A percentile compares a stretch with the other conserved stretches of the same genome.
Conservation (phyloP, 2,797 vertebrate genomes). For the Hafferia zeledoni region DNA sequence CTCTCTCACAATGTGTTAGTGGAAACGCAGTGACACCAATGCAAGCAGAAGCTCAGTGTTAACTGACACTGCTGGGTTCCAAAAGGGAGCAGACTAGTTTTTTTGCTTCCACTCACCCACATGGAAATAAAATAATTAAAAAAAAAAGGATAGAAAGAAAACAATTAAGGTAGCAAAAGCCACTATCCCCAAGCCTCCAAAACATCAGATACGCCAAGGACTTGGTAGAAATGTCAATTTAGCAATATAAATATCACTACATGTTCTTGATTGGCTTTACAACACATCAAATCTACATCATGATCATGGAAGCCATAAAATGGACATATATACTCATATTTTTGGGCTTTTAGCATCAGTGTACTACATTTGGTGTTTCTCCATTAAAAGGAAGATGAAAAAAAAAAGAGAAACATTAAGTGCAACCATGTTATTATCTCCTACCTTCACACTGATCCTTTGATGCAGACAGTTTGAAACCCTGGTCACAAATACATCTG, state of each 20-base stretch:
- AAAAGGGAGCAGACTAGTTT: not conserved
- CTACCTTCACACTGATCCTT: constrained; percentile 92
- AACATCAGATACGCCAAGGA: not conserved
- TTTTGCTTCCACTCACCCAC: not conserved
- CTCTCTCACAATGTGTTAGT: not conserved
- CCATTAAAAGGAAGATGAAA: not conserved
- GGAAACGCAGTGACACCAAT: not conserved
- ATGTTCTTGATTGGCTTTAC: not conserved
- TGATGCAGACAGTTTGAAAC: constrained; percentile 82
- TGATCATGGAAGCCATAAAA: not conserved
- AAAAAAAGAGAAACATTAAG: not conserved
- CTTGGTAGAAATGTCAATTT: not conserved
- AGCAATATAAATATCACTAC: not conserved
- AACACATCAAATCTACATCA: not conserved
- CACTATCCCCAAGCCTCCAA: not conserved
- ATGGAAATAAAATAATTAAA: not conserved
- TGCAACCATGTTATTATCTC: not conserved
- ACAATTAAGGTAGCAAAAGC: not conserved
- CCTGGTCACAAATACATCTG: constrained; percentile 85
- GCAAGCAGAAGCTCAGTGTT: not conserved
- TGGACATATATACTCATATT: not conserved
- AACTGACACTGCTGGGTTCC: not conserved
- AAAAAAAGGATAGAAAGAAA: not conserved
- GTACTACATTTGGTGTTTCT: not conserved
- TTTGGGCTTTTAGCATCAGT: not conserved